phyloP scores from a whole-genome alignment of 2,113 vertebrate genomes.

The Stegostoma tigrinum region DNA sequence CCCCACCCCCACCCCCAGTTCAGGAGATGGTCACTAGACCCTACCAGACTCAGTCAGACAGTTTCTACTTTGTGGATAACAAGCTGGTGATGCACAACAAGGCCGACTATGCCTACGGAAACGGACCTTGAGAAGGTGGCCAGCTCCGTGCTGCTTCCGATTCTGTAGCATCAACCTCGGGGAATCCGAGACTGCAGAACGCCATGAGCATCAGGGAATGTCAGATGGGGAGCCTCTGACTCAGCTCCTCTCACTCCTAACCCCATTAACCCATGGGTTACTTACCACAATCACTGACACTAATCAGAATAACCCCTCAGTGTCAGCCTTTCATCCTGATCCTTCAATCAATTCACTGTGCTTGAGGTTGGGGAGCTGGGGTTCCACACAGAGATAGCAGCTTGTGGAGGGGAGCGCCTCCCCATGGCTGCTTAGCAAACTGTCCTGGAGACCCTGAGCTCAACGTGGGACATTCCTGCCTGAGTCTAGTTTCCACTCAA shows the following conservation, averaged over 20 bases:
- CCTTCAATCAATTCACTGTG: background rate
- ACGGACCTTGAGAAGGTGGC: conserved; percentile 61
- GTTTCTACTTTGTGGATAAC: conserved; percentile 99
- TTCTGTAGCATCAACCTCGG: background rate
- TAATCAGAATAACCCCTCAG: background rate
- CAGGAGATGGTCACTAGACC: conserved; percentile 90
- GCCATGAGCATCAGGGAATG: background rate
- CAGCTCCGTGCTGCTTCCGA: background rate
- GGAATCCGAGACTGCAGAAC: background rate
- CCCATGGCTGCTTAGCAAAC: too few species aligned
- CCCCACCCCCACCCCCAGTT: conserved; percentile 55
- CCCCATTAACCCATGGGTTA: background rate
- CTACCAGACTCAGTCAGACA: conserved; percentile 95
- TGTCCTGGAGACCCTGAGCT: too few species aligned
- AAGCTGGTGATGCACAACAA: conserved; percentile 99
- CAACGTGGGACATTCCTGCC: background rate
- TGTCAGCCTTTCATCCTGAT: background rate
- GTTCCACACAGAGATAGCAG: background rate
- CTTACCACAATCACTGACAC: background rate
- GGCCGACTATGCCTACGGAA: conserved; percentile 96
- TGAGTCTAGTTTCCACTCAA: background rate
- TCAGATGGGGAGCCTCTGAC: background rate
- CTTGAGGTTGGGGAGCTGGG: background rate
- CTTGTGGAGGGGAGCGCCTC: background rate
- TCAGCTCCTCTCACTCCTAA: background rate